These are phyloP conservation scores for Eledone cirrhosa DNA, from an alignment of 2,888 invertebrate genomes.

Conservation along the genomic window DNA sequence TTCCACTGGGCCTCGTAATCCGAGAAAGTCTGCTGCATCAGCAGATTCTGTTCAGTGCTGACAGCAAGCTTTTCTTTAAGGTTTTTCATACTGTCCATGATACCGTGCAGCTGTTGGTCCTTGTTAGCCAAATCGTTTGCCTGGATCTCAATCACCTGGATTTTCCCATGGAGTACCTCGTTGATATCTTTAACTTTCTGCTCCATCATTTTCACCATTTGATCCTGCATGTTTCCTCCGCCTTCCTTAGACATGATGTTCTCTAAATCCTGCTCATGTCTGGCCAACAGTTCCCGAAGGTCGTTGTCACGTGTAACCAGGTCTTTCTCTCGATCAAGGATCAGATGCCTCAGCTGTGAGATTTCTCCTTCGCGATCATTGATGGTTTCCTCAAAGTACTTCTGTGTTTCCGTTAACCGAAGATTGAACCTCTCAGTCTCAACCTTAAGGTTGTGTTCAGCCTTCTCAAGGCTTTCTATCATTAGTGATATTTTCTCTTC, in stretches of 20 bases:
- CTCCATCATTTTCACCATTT: slow-evolving; percentile 58
- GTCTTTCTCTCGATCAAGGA: slow-evolving; percentile 52
- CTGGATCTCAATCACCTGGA: slow-evolving; percentile 58
- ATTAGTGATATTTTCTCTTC: slow-evolving; percentile 52
- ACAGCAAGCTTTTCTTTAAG: slow-evolving; percentile 80
- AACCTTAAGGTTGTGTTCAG: slow-evolving; percentile 51
- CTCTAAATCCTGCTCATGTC: slow-evolving; percentile 59
- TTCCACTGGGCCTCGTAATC: slow-evolving; percentile 78
- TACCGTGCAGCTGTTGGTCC: slow-evolving; percentile 52
- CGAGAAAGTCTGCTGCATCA: slow-evolving; percentile 82
- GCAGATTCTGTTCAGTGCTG: slow-evolving; percentile 81
- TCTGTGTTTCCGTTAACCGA: slow-evolving; percentile 56
- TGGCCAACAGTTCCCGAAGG: slow-evolving; percentile 50
- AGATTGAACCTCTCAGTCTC: slow-evolving; percentile 54
- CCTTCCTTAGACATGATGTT: slow-evolving; percentile 56
- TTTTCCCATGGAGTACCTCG: slow-evolving; percentile 59
- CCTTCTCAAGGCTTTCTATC: slow-evolving; percentile 50
- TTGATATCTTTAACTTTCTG: slow-evolving; percentile 60
- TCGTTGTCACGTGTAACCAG: slow-evolving; percentile 54
- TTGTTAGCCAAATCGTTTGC: slow-evolving; percentile 55
- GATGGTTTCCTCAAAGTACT: slow-evolving; percentile 61
- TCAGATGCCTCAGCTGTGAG: slow-evolving; percentile 43
- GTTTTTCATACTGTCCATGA: slow-evolving; percentile 71
- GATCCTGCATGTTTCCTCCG: slow-evolving; percentile 54
- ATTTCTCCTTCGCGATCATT: slow-evolving; percentile 53